Percentiles rank a stretch among this genome's conserved stretches.
Conservation (phyloP, 2,113 vertebrate species). For the Mohoua ochrocephala region DNA sequence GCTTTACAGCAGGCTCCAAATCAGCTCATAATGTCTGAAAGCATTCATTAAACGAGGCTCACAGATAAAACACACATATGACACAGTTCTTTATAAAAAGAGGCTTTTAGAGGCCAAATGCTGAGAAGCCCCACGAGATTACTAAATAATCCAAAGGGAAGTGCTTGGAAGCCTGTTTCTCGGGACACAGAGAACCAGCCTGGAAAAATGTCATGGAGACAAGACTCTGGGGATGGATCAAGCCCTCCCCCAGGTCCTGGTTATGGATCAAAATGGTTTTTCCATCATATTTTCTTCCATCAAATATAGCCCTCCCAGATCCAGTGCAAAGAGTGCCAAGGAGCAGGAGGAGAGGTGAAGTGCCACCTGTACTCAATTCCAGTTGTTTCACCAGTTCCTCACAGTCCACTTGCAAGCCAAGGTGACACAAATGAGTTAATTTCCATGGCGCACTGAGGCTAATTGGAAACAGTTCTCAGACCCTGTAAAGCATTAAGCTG, state of each 20-base stretch:
- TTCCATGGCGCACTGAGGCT: constrained; percentile 34
- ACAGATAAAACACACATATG: background rate
- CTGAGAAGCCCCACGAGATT: background rate
- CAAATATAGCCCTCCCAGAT: background rate
- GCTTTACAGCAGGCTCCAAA: background rate
- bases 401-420: background rate
- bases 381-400: background rate
- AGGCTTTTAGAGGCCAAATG: background rate
- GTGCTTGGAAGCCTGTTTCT: background rate
- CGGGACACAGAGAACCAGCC: background rate
- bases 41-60: background rate
- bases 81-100: background rate
- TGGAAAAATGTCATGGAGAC: constrained; percentile 18
- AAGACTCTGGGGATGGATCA: background rate
- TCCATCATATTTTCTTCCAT: background rate
- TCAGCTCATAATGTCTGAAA: background rate
- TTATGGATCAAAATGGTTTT: background rate
- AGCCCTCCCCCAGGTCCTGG: background rate
- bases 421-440: constrained; percentile 65
- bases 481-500: constrained; percentile 46
- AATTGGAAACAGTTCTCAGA: constrained; percentile 60
- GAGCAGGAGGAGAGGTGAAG: background rate
- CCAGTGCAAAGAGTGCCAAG: background rate
- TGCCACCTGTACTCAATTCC: background rate
- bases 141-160: background rate